phyloP scores from a whole-genome alignment of 1,140 invertebrate genomes.

The Zaprionus ghesquierei region DNA sequence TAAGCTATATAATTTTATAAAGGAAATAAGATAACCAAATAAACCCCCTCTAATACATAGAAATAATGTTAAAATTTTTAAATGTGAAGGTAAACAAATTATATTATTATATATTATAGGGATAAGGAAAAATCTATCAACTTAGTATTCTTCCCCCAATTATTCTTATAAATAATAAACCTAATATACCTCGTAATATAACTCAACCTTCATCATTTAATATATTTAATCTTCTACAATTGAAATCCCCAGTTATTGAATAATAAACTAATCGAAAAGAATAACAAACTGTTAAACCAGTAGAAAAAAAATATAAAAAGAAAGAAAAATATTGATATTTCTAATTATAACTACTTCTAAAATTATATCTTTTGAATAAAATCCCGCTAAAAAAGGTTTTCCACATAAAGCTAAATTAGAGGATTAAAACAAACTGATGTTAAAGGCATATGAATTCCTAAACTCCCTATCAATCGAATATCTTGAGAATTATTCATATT shows the following conservation, averaged over 20 bases:
- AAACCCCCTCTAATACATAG: slow-evolving; percentile 79
- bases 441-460: slow-evolving; percentile 82
- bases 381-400: slow-evolving; percentile 86
- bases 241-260: slow-evolving; percentile 83
- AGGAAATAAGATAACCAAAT: slow-evolving; percentile 81
- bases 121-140: slow-evolving; percentile 83
- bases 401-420: slow-evolving; percentile 83
- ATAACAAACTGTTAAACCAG: slow-evolving; percentile 84
- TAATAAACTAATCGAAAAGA: slow-evolving; percentile 85
- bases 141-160: slow-evolving; percentile 82
- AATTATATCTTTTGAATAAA: slow-evolving; percentile 88
- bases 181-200: slow-evolving; percentile 83
- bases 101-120: too few species aligned
- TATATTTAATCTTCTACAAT: slow-evolving; percentile 82
- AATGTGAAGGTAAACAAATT: slow-evolving; percentile 83
- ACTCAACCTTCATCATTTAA: slow-evolving; percentile 83
- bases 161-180: slow-evolving; percentile 84
- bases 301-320: slow-evolving; percentile 84
- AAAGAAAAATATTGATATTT: slow-evolving; percentile 84
- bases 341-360: slow-evolving; percentile 83
- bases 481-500: slow-evolving; percentile 85
- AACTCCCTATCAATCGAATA: slow-evolving; percentile 85
- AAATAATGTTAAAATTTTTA: slow-evolving; percentile 83
- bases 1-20: slow-evolving; percentile 73
- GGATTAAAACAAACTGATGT: slow-evolving; percentile 83